A percentile compares a stretch with the other conserved stretches of the same genome.
These are phyloP conservation scores for Oscheius sp. DNA, from an alignment of 1,140 invertebrate species.

Conservation along the genomic window DNA sequence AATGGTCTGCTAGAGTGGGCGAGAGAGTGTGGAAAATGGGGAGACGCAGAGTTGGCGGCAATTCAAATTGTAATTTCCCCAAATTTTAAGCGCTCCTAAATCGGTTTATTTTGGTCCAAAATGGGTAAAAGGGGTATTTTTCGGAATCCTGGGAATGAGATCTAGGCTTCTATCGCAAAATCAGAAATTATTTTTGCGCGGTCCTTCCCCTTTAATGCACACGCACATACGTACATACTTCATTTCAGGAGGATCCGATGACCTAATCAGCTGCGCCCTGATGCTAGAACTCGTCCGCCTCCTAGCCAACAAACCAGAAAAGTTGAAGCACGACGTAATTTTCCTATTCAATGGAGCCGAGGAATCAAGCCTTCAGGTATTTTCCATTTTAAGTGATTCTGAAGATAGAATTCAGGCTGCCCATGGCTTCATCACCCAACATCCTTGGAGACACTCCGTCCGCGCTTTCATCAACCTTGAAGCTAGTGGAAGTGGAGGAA, in stretches of 20 bases:
- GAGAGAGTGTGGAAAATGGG: too few relatives aligned
- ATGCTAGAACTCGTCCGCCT: constrained; percentile 82
- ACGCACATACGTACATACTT: constrained; percentile 6
- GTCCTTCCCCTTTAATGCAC: too few relatives aligned
- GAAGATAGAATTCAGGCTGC: constrained; percentile 69
- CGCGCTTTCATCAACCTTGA: constrained; percentile 86
- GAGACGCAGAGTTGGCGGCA: too few relatives aligned
- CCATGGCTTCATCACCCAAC: constrained; percentile 88
- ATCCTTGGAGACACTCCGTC: constrained; percentile 78
- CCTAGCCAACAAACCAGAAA: constrained; percentile 68
- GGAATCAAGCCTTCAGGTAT: constrained; percentile 30
- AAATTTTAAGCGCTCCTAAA: too few relatives aligned
- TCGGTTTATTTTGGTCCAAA: too few relatives aligned
- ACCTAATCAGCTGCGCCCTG: constrained; percentile 71
- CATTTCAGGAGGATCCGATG: constrained; percentile 38
- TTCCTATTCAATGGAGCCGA: constrained; percentile 77
- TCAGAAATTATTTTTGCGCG: too few relatives aligned
- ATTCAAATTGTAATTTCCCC: too few relatives aligned
- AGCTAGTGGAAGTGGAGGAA: constrained; percentile 80
- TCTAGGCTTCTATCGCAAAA: too few relatives aligned
- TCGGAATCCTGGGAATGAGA: too few relatives aligned
- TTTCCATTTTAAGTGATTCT: not conserved
- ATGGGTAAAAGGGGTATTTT: too few relatives aligned
- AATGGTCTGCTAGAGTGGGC: too few relatives aligned
- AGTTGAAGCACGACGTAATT: constrained; percentile 72